Evolutionary conservation across 2,113 vertebrate species (phyloP), one percentile per base, ranked within the genome.

Genomic region (Caranx melampygus): DNA sequence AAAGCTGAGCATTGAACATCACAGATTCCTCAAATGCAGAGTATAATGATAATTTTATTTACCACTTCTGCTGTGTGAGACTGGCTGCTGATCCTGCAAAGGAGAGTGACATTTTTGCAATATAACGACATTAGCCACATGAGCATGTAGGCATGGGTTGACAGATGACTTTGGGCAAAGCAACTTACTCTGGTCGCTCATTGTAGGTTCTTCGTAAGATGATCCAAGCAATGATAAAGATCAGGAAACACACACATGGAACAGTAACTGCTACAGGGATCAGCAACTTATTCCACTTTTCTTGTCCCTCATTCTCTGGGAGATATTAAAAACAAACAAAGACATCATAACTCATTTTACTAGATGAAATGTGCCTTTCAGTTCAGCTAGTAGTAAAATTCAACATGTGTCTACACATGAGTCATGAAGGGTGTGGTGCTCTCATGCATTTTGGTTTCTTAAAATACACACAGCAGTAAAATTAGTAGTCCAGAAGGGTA

Each of bases 181-280:
- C 26, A 26, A 26, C 87, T 70, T 78, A 92, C 90, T 6, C 0
- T 21, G 20, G 0, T 21, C 2, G 14, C 2, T 0, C 1, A 78
- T 44, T 85, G 55, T 8, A 6, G 15, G 15, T 1, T 51, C 14
- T 71, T 12, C 1, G 42, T 34, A 77, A n/a, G 58, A 77, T 12
- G 4, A 4, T 20, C 2, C 58, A 68, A 73, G 3, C 12, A 3
- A 75, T 9, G 35, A 72, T 11, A 37, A 89, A 71, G 12, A 81
- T 11, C 47, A 87, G 58, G 74, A 14, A 31, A 55, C 73, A 82
- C 33, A 63, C 12, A 57, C 44, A 78, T 8, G 72, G 16, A 40
- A 81, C 68, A 14, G 1, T 1, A 26, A 0, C 6, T 47, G 47
- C 55, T 33, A 52, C 12, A 8, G 0, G 21, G 47, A 76, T 26